phyloP scores from a whole-genome alignment of 1,140 invertebrate species.

The Drosophila pallidifrons region DNA sequence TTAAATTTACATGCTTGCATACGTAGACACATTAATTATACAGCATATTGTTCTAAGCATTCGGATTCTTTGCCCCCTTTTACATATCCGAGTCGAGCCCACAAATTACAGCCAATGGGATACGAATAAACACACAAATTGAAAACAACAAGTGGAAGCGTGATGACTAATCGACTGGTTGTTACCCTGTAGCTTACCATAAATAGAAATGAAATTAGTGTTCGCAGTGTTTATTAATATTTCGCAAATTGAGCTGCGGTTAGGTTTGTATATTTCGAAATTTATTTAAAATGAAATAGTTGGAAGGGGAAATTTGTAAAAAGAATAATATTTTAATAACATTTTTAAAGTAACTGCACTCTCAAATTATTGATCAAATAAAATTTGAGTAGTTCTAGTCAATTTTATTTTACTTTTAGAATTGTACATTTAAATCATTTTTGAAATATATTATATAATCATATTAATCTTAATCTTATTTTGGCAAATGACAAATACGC shows the following conservation, averaged over 20 bases:
- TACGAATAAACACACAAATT: conserved; percentile 60
- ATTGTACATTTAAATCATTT: not conserved
- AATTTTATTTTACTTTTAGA: no score
- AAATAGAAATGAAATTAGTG: no score
- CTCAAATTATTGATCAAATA: no score
- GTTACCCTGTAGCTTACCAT: conserved; percentile 11
- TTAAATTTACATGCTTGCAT: not conserved
- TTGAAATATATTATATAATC: no score
- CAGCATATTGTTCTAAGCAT: conserved; percentile 14
- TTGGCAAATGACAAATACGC: not conserved
- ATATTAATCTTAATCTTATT: no score
- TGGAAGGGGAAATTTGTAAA: no score
- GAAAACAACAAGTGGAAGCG: conserved; percentile 29
- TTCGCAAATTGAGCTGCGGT: not conserved
- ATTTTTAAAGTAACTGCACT: no score
- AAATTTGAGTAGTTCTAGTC: no score
- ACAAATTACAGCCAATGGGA: conserved; percentile 62
- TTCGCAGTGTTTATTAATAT: no score
- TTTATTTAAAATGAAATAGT: no score
- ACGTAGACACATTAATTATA: conserved; percentile 6
- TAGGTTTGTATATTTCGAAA: no score
- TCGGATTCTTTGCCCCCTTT: conserved; percentile 32
- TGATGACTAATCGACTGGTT: not conserved
- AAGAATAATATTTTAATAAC: no score
- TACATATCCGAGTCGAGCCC: conserved; percentile 55